Evolutionary conservation across 2,888 invertebrate species (phyloP).

Genomic region (Heliconius erato): DNA sequence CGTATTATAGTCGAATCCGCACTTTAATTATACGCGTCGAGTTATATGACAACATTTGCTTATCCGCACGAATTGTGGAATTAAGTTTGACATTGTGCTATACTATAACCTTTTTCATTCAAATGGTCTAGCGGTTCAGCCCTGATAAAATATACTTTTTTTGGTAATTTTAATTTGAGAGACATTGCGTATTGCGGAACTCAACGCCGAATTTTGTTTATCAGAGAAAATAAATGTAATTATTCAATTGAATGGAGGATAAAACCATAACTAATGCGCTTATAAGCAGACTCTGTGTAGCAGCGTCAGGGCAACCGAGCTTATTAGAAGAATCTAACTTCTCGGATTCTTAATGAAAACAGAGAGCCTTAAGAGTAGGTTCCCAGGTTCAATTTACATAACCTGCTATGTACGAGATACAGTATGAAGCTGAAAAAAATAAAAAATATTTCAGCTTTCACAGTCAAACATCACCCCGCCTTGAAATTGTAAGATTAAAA

Average conservation of each 20-base stretch:
- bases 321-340: too few species aligned
- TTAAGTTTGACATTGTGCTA: background rate
- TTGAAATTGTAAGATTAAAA: slow-evolving; percentile 41
- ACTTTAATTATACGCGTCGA: slow-evolving; percentile 42
- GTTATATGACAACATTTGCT: slow-evolving; percentile 45
- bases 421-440: background rate
- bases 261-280: background rate
- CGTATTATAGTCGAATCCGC: slow-evolving; percentile 32
- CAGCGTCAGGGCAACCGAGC: too few species aligned
- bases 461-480: background rate
- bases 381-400: too few species aligned
- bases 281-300: background rate
- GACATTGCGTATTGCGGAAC: background rate
- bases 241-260: background rate
- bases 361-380: too few species aligned
- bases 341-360: too few species aligned
- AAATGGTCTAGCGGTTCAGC: background rate
- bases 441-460: background rate
- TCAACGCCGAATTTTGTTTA: background rate
- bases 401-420: too few species aligned
- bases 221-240: background rate
- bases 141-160: background rate
- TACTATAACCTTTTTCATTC: background rate
- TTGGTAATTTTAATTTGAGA: background rate
- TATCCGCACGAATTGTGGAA: slow-evolving; percentile 12